Conservation (phyloP, 1,140 invertebrate species). For the Polypedilum pembai region DNA sequence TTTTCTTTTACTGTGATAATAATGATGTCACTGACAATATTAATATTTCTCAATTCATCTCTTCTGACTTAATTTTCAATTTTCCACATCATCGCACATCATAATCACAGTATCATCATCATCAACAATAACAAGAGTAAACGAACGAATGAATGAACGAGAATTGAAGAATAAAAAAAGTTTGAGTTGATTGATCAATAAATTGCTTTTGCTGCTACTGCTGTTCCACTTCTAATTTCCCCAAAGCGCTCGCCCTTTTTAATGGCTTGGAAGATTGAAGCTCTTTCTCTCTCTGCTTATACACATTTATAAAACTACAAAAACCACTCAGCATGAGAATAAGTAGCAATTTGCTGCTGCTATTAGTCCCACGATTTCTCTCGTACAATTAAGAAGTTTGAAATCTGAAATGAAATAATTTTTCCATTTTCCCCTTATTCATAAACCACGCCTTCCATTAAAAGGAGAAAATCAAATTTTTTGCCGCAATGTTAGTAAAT, state of each 20-base stretch:
- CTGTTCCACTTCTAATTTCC: background rate
- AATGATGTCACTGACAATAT: background rate
- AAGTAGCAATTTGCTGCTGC: no score
- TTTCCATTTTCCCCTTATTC: background rate
- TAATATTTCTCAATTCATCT: background rate
- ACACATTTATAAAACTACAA: background rate
- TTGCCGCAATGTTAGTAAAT: no score
- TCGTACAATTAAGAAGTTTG: no score
- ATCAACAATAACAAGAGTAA: background rate
- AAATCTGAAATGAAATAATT: background rate
- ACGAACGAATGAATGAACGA: background rate
- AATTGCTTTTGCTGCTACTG: background rate
- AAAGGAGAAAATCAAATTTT: background rate
- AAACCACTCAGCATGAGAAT: constrained; percentile 8
- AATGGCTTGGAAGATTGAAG: constrained; percentile 12
- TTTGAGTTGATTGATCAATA: constrained; percentile 13
- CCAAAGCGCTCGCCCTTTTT: constrained; percentile 15
- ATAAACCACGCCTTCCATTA: background rate
- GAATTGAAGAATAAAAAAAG: background rate
- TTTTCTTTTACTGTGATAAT: no score
- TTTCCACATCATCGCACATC: background rate
- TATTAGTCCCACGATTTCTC: no score
- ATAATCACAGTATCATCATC: background rate
- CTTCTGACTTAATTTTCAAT: background rate
- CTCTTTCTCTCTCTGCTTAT: no score